These are phyloP conservation scores for Prolemur simus DNA, from an alignment of 2,113 vertebrate species.

Conservation along the genomic window DNA sequence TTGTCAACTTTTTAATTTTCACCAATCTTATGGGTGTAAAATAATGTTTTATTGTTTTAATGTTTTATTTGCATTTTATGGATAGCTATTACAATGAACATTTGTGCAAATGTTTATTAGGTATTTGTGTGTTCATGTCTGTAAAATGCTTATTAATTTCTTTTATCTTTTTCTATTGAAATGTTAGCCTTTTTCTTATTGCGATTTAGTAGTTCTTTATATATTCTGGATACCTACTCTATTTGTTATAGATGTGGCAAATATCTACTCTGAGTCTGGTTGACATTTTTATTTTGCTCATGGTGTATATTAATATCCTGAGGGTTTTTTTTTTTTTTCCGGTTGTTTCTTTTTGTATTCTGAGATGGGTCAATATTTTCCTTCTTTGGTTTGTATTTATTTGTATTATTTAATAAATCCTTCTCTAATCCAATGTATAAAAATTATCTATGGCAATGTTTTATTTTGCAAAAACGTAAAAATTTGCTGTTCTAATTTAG, in stretches of 20 bases:
- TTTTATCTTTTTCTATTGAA: conserved; percentile 1
- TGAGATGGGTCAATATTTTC: background rate
- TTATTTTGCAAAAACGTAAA: background rate
- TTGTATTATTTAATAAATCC: background rate
- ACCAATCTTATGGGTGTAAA: conserved; percentile 20
- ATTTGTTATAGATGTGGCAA: background rate
- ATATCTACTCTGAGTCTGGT: background rate
- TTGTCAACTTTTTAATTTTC: conserved; percentile 22
- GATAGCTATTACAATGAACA: conserved; percentile 57
- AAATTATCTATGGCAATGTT: background rate
- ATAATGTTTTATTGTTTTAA: conserved; percentile 58
- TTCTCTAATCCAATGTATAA: background rate
- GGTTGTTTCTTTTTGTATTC: background rate
- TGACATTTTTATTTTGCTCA: background rate
- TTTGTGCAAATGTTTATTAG: conserved; percentile 63
- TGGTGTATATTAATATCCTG: background rate
- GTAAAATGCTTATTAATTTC: conserved; percentile 16
- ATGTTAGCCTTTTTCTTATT: background rate
- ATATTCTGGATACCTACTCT: background rate
- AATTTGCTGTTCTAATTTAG: background rate
- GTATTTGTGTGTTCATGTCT: conserved; percentile 24
- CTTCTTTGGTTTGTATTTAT: background rate
- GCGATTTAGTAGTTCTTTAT: background rate
- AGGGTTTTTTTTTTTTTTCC: background rate
- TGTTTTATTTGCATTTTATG: conserved; percentile 69